Base-by-base conservation (phyloP, 2,888 invertebrate genomes). In the Emmelina monodactyla region DNA sequence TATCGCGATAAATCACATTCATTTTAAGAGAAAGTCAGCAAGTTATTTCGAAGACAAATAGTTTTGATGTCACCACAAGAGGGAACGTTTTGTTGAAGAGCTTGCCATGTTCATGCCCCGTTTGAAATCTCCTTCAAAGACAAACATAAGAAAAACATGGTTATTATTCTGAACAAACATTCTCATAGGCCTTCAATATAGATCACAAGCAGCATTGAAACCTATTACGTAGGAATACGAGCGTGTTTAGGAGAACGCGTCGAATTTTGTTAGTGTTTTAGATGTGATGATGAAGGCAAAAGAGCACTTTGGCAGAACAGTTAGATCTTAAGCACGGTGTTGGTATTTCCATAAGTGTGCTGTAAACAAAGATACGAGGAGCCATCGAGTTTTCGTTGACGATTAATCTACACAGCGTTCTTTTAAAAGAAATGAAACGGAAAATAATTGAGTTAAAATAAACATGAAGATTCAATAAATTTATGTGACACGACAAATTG, bases 31-130 rank as follows among this genome's bases (percentile, higher is more conserved):
- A 69, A 66, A 68, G 63, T 62, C 64, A 55, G 60, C 56, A 58
- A 69, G 69, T 61, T 67, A 71, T 72, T 72, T 62, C 53, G 50
- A 72, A 75, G 64, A 72, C 73, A 75, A 73, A 78, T 68, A 76
- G 66, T 65, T 67, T 56, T 62, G 59, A 67, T 65, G 66, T 67
- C 63, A 60, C 59, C 49, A 53, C 45, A 52, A 58, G 59, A 55
- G 60, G 51, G 55, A 48, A 53, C 59, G 55, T 61, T 66, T 61
- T 62, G 66, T 63, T 67, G 65, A 61, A 69, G 65, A 54, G 62
- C 46, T 46, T 49, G 49, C 62, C 62, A 60, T 61, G 58, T 64
- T 65, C 62, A 53, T 51, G 58, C 59, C 50, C 54, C 72, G 62
- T 73, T 78, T 75, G 68, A 62, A 66, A 66, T 73, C 65, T 64